Percentiles rank a stretch among this genome's conserved stretches.
Conservation (phyloP, 2,113 vertebrate species). For the Kobus ellipsiprymnus region DNA sequence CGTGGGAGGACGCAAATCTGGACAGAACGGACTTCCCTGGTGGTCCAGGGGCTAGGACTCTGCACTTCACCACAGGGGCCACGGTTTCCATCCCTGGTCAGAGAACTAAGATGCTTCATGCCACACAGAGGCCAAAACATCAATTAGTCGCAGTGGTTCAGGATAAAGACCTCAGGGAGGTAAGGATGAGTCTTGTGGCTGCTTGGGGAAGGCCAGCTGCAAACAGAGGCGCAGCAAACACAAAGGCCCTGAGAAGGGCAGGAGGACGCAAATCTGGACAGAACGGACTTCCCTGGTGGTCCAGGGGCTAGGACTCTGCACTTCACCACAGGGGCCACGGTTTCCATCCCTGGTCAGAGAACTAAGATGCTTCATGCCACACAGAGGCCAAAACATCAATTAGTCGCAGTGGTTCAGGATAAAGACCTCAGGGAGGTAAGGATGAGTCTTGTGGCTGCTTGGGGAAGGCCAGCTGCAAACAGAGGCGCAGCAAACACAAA, state of each 20-base stretch:
- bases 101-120: not conserved
- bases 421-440: not conserved
- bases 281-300: not conserved
- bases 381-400: not conserved
- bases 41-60: not conserved
- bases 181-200: too few species aligned
- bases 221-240: not conserved
- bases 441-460: not conserved
- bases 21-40: not conserved
- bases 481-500: not conserved
- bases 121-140: not conserved
- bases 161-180: not conserved
- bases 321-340: not conserved
- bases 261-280: not conserved
- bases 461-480: not conserved
- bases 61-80: not conserved
- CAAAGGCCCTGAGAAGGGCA: not conserved
- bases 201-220: not conserved
- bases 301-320: not conserved
- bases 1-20: rapidly evolving
- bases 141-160: not conserved
- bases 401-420: not conserved
- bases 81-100: not conserved
- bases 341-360: not conserved
- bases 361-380: not conserved